Percentiles rank a stretch among this genome's conserved stretches.
Evolutionary conservation across 2,888 invertebrate genomes (phyloP).

Genomic region (Cryptocephalus primarius): DNA sequence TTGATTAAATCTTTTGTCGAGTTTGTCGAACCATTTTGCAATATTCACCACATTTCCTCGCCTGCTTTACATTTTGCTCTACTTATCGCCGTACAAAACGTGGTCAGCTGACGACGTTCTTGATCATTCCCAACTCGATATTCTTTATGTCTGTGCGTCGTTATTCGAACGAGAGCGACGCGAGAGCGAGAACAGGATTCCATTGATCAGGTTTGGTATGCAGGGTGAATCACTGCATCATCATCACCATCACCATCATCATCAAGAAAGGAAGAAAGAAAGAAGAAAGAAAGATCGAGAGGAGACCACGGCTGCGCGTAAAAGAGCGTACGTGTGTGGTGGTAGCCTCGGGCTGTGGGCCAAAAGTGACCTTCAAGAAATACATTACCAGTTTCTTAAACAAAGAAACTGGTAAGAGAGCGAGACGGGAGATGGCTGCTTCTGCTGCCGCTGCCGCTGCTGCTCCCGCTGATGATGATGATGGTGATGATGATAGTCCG

Average conservation of each 20-base stretch:
- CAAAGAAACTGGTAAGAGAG: slow-evolving; percentile 16
- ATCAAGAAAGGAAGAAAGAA: too few relatives aligned
- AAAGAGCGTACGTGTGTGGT: slow-evolving; percentile 5
- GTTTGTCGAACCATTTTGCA: too few relatives aligned
- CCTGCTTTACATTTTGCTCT: too few relatives aligned
- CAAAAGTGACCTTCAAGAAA: slow-evolving; percentile 33
- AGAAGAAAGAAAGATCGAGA: too few relatives aligned
- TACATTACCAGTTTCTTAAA: slow-evolving; percentile 25
- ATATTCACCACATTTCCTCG: too few relatives aligned
- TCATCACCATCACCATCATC: neutral
- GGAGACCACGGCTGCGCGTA: slow-evolving; percentile 11
- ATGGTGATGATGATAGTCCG: slow-evolving; percentile 1
- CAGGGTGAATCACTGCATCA: slow-evolving; percentile 8
- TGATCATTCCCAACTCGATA: neutral
- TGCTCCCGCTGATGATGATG: neutral
- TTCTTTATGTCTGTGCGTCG: neutral
- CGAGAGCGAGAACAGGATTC: slow-evolving; percentile 19
- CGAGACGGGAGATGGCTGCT: slow-evolving; percentile 1
- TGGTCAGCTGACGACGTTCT: neutral
- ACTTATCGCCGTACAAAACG: too few relatives aligned
- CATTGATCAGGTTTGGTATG: slow-evolving; percentile 25
- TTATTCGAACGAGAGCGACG: slow-evolving; percentile 4
- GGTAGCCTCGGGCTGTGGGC: slow-evolving; percentile 29
- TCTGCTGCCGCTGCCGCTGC: neutral
- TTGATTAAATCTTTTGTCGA: too few relatives aligned